Evolutionary conservation across 64 coral and sea anemone species (phyloP).

Genomic region (Montipora efflorescens): DNA sequence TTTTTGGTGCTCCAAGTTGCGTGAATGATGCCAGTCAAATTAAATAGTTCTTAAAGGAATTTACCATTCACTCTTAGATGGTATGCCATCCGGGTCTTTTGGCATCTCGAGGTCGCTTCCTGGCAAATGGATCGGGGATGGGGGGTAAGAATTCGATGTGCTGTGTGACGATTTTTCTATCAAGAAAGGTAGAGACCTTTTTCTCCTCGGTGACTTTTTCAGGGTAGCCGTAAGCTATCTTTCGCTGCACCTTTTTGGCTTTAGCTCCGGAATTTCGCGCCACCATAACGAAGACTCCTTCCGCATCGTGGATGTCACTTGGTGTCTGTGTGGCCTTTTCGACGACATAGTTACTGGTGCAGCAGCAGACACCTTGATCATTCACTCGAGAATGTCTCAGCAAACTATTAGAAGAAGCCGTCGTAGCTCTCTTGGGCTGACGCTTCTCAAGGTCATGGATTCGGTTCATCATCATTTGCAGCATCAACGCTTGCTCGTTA

Average conservation of each 20-base stretch:
- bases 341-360: conserved; percentile 60
- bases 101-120: conserved; percentile 41
- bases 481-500: conserved; percentile 51
- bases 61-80: not conserved
- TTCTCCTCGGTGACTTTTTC: conserved; percentile 56
- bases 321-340: conserved; percentile 80
- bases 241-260: conserved; percentile 58
- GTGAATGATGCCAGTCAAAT: too few relatives aligned
- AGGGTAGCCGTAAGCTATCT: conserved; percentile 44
- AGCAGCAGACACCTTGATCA: not conserved
- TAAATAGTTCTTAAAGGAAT: too few relatives aligned
- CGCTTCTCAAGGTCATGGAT: conserved; percentile 34
- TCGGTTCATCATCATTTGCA: conserved; percentile 37
- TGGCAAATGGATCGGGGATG: conserved; percentile 61
- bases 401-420: not conserved
- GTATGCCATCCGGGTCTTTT: conserved; percentile 46
- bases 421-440: not conserved
- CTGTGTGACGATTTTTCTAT: conserved; percentile 18
- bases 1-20: too few relatives aligned
- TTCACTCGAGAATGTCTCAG: not conserved
- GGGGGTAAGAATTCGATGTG: conserved; percentile 61
- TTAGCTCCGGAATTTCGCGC: conserved; percentile 37
- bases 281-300: conserved; percentile 69
- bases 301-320: conserved; percentile 41
- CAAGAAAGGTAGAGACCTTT: not conserved